Evolutionary conservation across 2,113 vertebrate genomes (phyloP).

Genomic region (Globicephala melas): DNA sequence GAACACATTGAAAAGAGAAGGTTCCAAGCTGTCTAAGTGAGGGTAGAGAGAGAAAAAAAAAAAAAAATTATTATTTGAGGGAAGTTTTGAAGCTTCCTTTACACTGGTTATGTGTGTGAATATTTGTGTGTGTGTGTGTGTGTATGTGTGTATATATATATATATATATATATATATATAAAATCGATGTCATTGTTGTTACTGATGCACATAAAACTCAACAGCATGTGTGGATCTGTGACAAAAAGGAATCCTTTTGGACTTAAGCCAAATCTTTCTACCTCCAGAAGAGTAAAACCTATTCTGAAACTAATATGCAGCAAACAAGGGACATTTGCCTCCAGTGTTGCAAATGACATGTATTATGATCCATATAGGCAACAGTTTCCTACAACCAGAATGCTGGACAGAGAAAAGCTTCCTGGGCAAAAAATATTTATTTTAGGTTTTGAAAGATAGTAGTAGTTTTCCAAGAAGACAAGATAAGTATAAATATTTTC

Average conservation of each 20-base stretch:
- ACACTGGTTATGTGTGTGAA: background rate
- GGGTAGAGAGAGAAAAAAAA: background rate
- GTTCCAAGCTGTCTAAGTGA: background rate
- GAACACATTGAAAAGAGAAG: background rate
- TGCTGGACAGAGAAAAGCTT: background rate
- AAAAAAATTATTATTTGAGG: background rate
- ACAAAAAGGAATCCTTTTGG: background rate
- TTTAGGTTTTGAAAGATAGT: background rate
- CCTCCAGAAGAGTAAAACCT: background rate
- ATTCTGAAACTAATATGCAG: background rate
- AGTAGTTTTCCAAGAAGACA: background rate
- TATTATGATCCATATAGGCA: too few relatives aligned
- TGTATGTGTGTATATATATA: rapidly evolving
- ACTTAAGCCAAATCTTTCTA: background rate
- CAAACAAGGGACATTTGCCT: background rate
- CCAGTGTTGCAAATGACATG: background rate
- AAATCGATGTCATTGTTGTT: background rate
- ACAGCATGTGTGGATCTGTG: background rate
- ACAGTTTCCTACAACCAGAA: background rate
- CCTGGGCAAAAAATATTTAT: too few relatives aligned
- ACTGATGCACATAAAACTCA: background rate
- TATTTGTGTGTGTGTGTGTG: background rate
- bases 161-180: too few relatives aligned
- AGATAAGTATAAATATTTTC: background rate
- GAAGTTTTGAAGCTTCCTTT: background rate